Percentiles rank a stretch among this genome's conserved stretches.
These are phyloP conservation scores for Drosophila triauraria DNA, from an alignment of 1,140 invertebrate genomes.

Conservation along the genomic window DNA sequence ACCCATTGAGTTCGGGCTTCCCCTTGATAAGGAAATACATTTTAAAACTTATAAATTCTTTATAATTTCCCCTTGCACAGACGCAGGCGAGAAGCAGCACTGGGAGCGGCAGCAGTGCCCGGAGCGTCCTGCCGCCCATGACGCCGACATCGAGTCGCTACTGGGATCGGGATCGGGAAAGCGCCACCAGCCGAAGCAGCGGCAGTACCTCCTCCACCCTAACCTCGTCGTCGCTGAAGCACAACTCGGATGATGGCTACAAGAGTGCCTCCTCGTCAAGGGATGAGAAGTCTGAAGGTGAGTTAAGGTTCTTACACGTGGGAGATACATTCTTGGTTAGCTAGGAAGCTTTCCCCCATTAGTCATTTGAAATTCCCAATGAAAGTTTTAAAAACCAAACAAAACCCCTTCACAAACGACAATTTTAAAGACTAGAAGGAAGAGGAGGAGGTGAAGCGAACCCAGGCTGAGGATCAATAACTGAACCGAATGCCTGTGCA, in stretches of 20 bases:
- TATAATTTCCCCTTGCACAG: slow-evolving; percentile 25
- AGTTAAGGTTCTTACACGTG: not conserved
- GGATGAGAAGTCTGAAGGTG: slow-evolving; percentile 80
- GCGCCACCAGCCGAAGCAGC: slow-evolving; percentile 42
- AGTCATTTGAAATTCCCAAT: slow-evolving; percentile 6
- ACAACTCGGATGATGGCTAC: slow-evolving; percentile 62
- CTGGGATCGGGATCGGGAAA: slow-evolving; percentile 72
- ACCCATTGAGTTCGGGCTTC: slow-evolving; percentile 1
- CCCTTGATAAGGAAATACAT: not conserved
- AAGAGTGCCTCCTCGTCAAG: slow-evolving; percentile 40
- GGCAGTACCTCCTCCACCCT: slow-evolving; percentile 51
- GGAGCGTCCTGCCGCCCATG: slow-evolving; percentile 71
- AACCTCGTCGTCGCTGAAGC: slow-evolving; percentile 61
- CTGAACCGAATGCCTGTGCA: slow-evolving; percentile 18
- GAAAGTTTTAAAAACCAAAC: not conserved
- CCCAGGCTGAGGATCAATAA: not conserved
- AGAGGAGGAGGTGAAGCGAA: not conserved
- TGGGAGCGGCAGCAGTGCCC: slow-evolving; percentile 46
- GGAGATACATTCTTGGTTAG: not conserved
- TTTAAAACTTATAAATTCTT: slow-evolving; percentile 1
- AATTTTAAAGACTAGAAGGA: not conserved
- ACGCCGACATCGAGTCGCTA: slow-evolving; percentile 80
- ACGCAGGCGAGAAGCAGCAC: slow-evolving; percentile 62
- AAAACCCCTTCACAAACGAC: not conserved
- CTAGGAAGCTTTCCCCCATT: slow-evolving; percentile 6